Percentiles rank a stretch among this genome's conserved stretches.
Conservation (phyloP, 2,888 invertebrate genomes). For the Linnaemya tessellans region DNA sequence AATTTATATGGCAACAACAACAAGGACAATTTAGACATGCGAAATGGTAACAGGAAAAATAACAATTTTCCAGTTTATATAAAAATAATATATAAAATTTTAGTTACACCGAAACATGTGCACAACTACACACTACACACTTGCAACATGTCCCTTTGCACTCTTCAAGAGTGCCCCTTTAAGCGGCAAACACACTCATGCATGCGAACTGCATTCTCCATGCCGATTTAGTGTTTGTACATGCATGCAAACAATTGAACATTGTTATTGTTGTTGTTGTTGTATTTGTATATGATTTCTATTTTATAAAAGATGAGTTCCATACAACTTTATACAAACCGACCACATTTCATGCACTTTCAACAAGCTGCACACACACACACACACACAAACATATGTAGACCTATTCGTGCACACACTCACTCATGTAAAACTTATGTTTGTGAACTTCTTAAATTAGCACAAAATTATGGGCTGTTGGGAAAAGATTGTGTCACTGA, state of each 20-base stretch:
- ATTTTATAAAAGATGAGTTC: not conserved
- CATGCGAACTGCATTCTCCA: not conserved
- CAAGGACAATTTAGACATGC: slow-evolving; percentile 29
- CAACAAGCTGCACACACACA: not conserved
- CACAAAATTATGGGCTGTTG: slow-evolving; percentile 44
- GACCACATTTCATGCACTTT: slow-evolving; percentile 20
- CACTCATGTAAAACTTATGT: slow-evolving; percentile 4
- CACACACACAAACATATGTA: too few species aligned
- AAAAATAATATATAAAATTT: not conserved
- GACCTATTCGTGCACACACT: not conserved
- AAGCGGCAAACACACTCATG: not conserved
- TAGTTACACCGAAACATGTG: slow-evolving; percentile 9
- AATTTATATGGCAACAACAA: slow-evolving; percentile 30
- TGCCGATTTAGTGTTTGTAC: not conserved
- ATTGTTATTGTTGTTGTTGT: too few species aligned
- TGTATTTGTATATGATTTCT: not conserved
- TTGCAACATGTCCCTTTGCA: slow-evolving; percentile 18
- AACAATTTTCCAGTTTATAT: slow-evolving; percentile 31
- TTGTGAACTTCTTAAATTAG: slow-evolving; percentile 31
- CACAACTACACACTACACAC: slow-evolving; percentile 26
- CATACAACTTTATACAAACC: slow-evolving; percentile 19
- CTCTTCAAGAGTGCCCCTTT: not conserved
- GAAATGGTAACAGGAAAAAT: slow-evolving; percentile 19
- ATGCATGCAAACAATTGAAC: slow-evolving; percentile 8
- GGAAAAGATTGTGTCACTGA: slow-evolving; percentile 33